Percentiles rank a stretch among this genome's conserved stretches.
phyloP scores from a whole-genome alignment of 2,797 vertebrate genomes.

The Centropyge bicolor region DNA sequence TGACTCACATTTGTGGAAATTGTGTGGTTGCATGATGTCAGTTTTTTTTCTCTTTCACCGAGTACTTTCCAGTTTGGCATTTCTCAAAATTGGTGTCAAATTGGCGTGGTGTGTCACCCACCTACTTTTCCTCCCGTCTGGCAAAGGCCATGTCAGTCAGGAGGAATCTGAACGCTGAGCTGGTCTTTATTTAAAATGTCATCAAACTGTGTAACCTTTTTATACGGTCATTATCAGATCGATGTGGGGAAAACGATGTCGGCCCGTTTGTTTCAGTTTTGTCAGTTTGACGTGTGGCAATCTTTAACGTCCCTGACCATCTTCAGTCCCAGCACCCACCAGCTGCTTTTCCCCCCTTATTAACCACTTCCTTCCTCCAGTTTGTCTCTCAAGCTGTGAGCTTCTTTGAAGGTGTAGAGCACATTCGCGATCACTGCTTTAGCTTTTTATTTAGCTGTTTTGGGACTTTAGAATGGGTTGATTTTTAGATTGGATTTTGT shows the following conservation, averaged over 20 bases:
- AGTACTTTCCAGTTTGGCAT: conserved; percentile 66
- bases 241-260: background rate
- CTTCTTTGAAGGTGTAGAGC: background rate
- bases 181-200: conserved; percentile 57
- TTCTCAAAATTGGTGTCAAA: conserved; percentile 62
- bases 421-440: background rate
- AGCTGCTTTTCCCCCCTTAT: conserved; percentile 40
- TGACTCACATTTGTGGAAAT: conserved; percentile 67
- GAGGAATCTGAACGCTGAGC: conserved; percentile 18
- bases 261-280: conserved; percentile 10
- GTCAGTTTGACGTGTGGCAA: conserved; percentile 49
- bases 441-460: background rate
- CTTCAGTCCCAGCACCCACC: conserved; percentile 1
- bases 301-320: conserved; percentile 39
- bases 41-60: background rate
- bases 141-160: conserved; percentile 50
- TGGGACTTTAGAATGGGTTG: background rate
- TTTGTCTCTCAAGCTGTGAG: background rate
- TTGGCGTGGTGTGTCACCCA: conserved; percentile 28
- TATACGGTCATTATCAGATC: conserved; percentile 26
- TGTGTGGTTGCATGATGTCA: conserved; percentile 55
- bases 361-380: conserved; percentile 72
- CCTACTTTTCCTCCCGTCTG: conserved; percentile 38
- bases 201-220: conserved; percentile 44
- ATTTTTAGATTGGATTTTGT: background rate